phyloP scores from a whole-genome alignment of 2,888 invertebrate genomes.

The Thyatira batis region DNA sequence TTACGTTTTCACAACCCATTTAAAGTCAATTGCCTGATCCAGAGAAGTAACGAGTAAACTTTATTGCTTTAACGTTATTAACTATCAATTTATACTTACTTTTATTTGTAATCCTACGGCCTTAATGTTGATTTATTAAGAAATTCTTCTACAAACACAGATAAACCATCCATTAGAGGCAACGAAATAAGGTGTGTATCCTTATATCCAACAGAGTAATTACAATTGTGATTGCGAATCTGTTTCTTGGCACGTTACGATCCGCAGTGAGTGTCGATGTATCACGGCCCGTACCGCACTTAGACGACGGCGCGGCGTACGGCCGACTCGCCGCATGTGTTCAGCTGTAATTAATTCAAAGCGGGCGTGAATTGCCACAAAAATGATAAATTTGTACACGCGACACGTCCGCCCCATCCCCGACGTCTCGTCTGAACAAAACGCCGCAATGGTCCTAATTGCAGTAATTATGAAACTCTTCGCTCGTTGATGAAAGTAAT shows the following conservation, averaged over 20 bases:
- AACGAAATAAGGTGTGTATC: neutral
- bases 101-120: neutral
- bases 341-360: slow-evolving; percentile 39
- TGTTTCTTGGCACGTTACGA: slow-evolving; percentile 2
- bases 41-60: neutral
- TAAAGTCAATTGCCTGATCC: neutral
- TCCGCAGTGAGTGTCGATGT: neutral
- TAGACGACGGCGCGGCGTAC: neutral
- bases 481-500: slow-evolving; percentile 77
- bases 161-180: neutral
- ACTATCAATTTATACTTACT: neutral
- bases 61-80: neutral
- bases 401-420: slow-evolving; percentile 59
- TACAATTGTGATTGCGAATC: neutral
- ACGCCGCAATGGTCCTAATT: slow-evolving; percentile 68
- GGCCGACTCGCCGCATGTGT: slow-evolving; percentile 17
- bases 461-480: slow-evolving; percentile 77
- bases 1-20: neutral
- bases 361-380: slow-evolving; percentile 42
- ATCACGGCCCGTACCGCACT: slow-evolving; percentile 3
- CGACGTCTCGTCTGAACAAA: slow-evolving; percentile 58
- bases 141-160: neutral
- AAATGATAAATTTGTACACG: slow-evolving; percentile 66
- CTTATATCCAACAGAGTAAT: neutral
- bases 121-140: neutral